Base-by-base conservation (phyloP, 2,888 invertebrate genomes). In the Tetranychus piercei region DNA sequence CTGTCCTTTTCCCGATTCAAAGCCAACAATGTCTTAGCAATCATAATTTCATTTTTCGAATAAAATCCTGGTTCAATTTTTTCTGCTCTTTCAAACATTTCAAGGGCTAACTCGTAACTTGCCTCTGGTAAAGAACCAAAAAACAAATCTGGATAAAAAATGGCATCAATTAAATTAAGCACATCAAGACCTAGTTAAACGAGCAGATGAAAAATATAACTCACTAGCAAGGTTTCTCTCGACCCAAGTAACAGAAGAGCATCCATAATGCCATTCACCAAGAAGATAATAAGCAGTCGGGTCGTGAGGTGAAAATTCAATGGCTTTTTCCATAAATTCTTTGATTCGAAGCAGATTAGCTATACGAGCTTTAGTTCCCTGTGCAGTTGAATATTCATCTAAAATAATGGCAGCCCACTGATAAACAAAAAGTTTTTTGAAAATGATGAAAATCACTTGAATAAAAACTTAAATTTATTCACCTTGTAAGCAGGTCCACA, bases 401-500 rank as follows among this genome's bases (percentile, higher is more conserved):
- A 76, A 20, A 9, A 76, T 23, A 20, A 76, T 76, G 15, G 76
- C 74, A 20, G 74, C 74, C 76, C 76, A 76, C 74, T 76, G 18
- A 34, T 34, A 34, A 34, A 4, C 34, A 34, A 34, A 34, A 34
- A 34, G 34, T 34, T 34, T 34, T 34, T 34, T 34, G 4, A 4
- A 34, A 34, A 34, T 34, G 18, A 65, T 18, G 34, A 34, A 4
- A 34, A 34, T 34, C 4, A 34, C 5, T 34, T 1, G 3, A 23
- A 34, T 22, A 5, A 34, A 23, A 70, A 70, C 7, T 23, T 22
- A n/a, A 23, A 23, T 20, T 8, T 18, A 70, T 15, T 34, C 45
- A 75, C 75, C 66, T 76, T 76, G 44, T 76, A 74, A 23, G 76
- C 76, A 20, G 72, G 71, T 45, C 76, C 76, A 70, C 74, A 72